Percentiles rank a stretch among this genome's conserved stretches.
phyloP scores from a whole-genome alignment of 2,888 invertebrate genomes.

The Stomorhina lunata region DNA sequence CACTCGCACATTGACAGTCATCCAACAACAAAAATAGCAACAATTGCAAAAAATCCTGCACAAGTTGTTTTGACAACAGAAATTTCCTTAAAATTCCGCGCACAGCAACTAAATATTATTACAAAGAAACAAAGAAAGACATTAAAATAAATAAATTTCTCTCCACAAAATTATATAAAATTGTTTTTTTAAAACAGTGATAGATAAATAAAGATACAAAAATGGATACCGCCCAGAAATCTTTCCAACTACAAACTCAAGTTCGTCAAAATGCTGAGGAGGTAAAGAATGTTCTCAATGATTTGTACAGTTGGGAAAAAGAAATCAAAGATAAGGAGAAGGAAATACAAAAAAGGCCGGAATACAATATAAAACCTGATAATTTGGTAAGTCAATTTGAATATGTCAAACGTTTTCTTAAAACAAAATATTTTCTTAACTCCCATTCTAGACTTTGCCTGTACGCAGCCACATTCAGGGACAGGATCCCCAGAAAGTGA shows the following conservation, averaged over 20 bases:
- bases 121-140: not conserved
- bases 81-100: slow-evolving; percentile 45
- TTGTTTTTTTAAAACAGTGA: no score
- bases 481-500: slow-evolving; percentile 5
- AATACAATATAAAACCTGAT: slow-evolving; percentile 34
- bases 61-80: slow-evolving; percentile 56
- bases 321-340: slow-evolving; percentile 78
- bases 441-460: slow-evolving; percentile 57
- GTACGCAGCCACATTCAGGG: slow-evolving; percentile 69
- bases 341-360: slow-evolving; percentile 68
- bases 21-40: not conserved
- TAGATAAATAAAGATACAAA: not conserved
- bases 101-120: not conserved
- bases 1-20: not conserved
- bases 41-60: not conserved
- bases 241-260: slow-evolving; percentile 79
- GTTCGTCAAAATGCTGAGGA: slow-evolving; percentile 76
- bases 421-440: not conserved
- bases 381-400: slow-evolving; percentile 11
- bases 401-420: not conserved
- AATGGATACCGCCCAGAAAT: slow-evolving; percentile 69
- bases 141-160: not conserved
- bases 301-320: slow-evolving; percentile 77
- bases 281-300: slow-evolving; percentile 72
- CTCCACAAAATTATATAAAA: slow-evolving; percentile 32